These are phyloP conservation scores for Solenodon paradoxus DNA, from an alignment of 2,113 vertebrate genomes.

Conservation along the genomic window DNA sequence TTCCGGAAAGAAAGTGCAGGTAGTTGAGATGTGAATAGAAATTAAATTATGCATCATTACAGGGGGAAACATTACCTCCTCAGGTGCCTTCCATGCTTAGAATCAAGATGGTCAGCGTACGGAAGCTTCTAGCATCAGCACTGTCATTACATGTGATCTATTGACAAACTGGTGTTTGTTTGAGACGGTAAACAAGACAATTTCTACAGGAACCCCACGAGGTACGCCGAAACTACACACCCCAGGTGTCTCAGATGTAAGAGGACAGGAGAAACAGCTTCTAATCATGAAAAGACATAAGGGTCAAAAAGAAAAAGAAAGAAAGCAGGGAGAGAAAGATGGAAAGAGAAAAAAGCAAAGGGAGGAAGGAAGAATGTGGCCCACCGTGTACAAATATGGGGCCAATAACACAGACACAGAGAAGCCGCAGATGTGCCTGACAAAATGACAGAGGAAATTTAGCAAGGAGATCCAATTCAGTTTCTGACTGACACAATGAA, in stretches of 20 bases:
- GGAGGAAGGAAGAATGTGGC: not conserved
- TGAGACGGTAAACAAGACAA: constrained; percentile 54
- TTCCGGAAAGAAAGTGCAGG: not conserved
- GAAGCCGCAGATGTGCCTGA: not conserved
- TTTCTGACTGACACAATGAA: constrained; percentile 62
- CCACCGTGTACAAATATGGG: not conserved
- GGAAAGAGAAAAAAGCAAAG: not conserved
- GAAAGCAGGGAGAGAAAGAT: not conserved
- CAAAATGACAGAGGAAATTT: constrained; percentile 38
- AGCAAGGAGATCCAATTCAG: not conserved
- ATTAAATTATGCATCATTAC: not conserved
- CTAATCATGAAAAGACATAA: constrained; percentile 62
- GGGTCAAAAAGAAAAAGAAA: accelerated
- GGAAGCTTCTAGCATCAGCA: constrained; percentile 30
- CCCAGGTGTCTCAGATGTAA: constrained; percentile 47
- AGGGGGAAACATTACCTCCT: not conserved
- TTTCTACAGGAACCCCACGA: constrained; percentile 57
- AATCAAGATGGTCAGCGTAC: not conserved
- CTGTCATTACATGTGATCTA: constrained; percentile 28
- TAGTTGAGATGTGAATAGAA: constrained; percentile 34
- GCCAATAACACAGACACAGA: not conserved
- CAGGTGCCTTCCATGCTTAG: not conserved
- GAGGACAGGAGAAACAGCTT: constrained; percentile 69
- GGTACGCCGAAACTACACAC: constrained; percentile 44
- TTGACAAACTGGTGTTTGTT: accelerated